phyloP scores from a whole-genome alignment of 1,140 invertebrate genomes.

The Leguminivora glycinivorella region DNA sequence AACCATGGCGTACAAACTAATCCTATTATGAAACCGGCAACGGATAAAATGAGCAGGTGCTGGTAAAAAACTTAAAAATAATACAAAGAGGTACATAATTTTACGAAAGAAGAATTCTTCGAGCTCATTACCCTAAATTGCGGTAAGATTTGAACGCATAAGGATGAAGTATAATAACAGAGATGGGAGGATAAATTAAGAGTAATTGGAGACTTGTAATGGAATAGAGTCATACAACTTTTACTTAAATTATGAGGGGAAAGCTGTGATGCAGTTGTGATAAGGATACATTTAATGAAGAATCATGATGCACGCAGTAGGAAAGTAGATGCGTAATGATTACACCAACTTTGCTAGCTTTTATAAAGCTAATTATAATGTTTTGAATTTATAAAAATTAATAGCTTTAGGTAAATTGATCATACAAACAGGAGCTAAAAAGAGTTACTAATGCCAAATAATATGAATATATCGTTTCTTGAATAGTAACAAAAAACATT shows the following conservation, averaged over 20 bases:
- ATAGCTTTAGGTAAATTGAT: too few relatives aligned
- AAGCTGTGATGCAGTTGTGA: conserved; percentile 12
- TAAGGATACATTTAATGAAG: background rate
- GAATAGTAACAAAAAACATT: background rate
- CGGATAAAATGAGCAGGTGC: conserved; percentile 20
- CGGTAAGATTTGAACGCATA: conserved; percentile 25
- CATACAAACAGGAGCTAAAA: too few relatives aligned
- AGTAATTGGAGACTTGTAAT: conserved; percentile 15
- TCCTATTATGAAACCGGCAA: conserved; percentile 2
- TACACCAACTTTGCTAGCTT: background rate
- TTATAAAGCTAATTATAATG: background rate
- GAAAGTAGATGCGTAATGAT: background rate
- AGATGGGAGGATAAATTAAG: conserved; percentile 22
- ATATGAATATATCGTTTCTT: too few relatives aligned
- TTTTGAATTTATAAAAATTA: too few relatives aligned
- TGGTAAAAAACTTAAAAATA: conserved; percentile 17
- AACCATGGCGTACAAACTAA: background rate
- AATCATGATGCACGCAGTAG: background rate
- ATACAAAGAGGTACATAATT: conserved; percentile 8
- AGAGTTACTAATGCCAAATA: too few relatives aligned
- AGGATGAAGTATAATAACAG: conserved; percentile 15
- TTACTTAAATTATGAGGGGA: conserved; percentile 9
- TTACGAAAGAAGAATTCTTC: conserved; percentile 21
- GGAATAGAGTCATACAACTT: conserved; percentile 4
- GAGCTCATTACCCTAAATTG: conserved; percentile 21